These are phyloP conservation scores for Zygaena filipendulae DNA, from an alignment of 2,888 invertebrate species.

Conservation along the genomic window DNA sequence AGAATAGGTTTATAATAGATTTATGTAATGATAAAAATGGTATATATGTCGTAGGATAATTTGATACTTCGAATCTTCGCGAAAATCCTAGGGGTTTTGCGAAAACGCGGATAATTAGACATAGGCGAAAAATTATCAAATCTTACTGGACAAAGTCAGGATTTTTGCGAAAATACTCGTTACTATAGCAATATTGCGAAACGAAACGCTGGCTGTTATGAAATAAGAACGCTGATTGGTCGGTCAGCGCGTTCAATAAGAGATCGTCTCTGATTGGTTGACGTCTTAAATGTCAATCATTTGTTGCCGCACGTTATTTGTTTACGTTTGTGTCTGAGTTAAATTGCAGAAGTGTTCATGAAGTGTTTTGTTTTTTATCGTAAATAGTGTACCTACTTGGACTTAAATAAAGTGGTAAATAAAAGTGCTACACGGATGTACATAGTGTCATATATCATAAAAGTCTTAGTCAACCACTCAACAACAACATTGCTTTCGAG, in stretches of 20 bases:
- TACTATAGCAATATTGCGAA: conserved; percentile 10
- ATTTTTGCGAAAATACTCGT: conserved; percentile 10
- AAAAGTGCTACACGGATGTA: too few species aligned
- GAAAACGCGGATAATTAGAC: not conserved
- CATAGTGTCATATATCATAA: too few species aligned
- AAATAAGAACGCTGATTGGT: conserved; percentile 11
- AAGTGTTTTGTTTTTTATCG: too few species aligned
- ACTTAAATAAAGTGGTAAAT: too few species aligned
- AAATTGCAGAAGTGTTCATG: too few species aligned
- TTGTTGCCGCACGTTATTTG: conserved; percentile 10
- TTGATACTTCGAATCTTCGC: conserved; percentile 8
- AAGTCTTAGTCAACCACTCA: too few species aligned
- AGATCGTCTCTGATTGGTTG: conserved; percentile 6
- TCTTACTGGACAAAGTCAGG: conserved; percentile 3
- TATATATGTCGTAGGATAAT: not conserved
- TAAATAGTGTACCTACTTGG: too few species aligned
- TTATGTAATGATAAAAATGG: too few species aligned
- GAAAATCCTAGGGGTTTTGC: conserved; percentile 9
- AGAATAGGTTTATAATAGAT: too few species aligned
- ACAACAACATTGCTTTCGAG: conserved; percentile 9
- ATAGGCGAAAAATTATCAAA: not conserved
- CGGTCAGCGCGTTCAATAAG: not conserved
- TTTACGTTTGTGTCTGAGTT: conserved; percentile 8
- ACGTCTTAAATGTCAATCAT: conserved; percentile 9
- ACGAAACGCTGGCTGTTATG: conserved; percentile 10